Evolutionary conservation across 2,888 invertebrate species (phyloP).

Genomic region (Meloe dianella): DNA sequence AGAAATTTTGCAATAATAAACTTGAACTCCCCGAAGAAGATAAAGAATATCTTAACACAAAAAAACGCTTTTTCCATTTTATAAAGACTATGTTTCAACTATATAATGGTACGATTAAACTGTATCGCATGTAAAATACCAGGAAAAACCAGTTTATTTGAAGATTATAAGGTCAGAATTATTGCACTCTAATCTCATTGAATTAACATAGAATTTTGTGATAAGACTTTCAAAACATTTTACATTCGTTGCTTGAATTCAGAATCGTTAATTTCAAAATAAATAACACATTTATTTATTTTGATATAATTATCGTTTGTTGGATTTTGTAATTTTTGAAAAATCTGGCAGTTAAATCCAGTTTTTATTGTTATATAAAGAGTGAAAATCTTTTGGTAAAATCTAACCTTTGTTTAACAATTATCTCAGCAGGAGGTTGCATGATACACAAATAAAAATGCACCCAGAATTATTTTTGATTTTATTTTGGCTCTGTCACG

Average conservation of each 20-base stretch:
- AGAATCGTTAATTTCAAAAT: too few relatives aligned
- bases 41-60: too few relatives aligned
- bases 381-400: neutral
- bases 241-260: too few relatives aligned
- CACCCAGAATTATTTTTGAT: neutral
- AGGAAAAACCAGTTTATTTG: conserved; percentile 24
- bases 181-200: conserved; percentile 26
- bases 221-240: neutral
- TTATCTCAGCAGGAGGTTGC: conserved; percentile 30
- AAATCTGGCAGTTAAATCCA: neutral
- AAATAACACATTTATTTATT: conserved; percentile 1
- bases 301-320: neutral
- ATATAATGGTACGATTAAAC: neutral
- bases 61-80: too few relatives aligned
- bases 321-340: neutral
- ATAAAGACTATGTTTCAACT: too few relatives aligned
- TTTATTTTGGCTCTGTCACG: conserved; percentile 22
- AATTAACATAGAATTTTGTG: conserved; percentile 20
- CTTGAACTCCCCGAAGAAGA: too few relatives aligned
- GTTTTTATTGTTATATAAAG: neutral
- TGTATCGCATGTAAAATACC: conserved; percentile 9
- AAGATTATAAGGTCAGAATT: conserved; percentile 25
- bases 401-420: conserved; percentile 20
- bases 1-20: too few relatives aligned
- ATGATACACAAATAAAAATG: conserved; percentile 15